Evolutionary conservation across 1,140 invertebrate species (phyloP).

Genomic region (Leptinotarsa lineolata): DNA sequence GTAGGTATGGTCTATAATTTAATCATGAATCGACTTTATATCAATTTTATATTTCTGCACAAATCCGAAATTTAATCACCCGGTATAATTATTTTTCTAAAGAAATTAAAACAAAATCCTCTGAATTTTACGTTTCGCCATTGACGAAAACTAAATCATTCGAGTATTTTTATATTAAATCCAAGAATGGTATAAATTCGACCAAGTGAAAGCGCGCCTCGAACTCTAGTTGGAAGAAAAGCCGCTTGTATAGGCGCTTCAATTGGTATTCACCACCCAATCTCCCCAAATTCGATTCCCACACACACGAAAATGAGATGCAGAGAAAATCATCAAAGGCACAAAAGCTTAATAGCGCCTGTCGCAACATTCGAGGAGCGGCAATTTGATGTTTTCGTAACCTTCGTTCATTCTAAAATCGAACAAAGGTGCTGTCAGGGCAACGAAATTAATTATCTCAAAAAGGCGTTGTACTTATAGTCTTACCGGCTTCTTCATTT

Average conservation of each 20-base stretch:
- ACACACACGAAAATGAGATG: constrained; percentile 56
- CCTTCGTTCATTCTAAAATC: constrained; percentile 17
- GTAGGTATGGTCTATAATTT: no score
- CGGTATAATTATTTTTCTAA: no score
- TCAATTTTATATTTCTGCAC: no score
- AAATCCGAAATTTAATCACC: no score
- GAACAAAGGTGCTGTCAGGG: constrained; percentile 2
- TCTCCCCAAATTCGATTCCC: constrained; percentile 56
- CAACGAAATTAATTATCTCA: background rate
- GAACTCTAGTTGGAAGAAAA: constrained; percentile 41
- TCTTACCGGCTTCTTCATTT: no score
- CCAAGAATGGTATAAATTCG: constrained; percentile 23
- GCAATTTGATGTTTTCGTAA: constrained; percentile 43
- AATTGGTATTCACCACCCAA: constrained; percentile 56
- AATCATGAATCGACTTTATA: no score
- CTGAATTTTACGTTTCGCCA: no score
- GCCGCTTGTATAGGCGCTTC: constrained; percentile 48
- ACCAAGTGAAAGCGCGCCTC: constrained; percentile 25
- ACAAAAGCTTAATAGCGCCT: constrained; percentile 53
- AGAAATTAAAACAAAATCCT: no score
- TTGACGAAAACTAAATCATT: no score
- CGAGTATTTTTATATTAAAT: constrained; percentile 23
- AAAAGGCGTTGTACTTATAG: no score
- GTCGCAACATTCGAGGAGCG: constrained; percentile 41
- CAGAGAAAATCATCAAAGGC: constrained; percentile 57